Base-by-base conservation (phyloP, 2,888 invertebrate genomes). In the Oligia strigilis region DNA sequence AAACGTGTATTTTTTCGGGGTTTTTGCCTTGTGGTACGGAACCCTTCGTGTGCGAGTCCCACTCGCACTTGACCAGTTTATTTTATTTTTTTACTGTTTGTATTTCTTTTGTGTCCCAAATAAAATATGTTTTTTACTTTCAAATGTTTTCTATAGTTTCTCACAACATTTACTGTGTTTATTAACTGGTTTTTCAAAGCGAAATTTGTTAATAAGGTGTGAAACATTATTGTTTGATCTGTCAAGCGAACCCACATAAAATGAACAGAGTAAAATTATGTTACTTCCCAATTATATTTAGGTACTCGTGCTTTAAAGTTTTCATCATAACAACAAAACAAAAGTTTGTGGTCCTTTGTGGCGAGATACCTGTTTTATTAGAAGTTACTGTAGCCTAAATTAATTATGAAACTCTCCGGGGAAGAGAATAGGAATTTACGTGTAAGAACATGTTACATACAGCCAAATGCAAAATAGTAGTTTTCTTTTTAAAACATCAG, bases 271-370 rank as follows among this genome's bases (percentile, higher is more conserved):
- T 36, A 17, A 5, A 77, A 77, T 36, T 19, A 46, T 46, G 9
- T 65, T 19, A 55, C 66, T n/a, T 40, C 36, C 14, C 43, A 43
- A 70, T 78, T 60, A 64, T 9, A 29, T 2, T 40, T 65, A 29
- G 29, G 29, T 29, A 81, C 23, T 49, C 46, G 19, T 72, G 49
- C 36, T 49, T 58, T 4, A 81, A 62, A 83, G 77, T 83, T 76
- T 40, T 23, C 52, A 23, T 23, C 9, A 55, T 40, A 49, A 9
- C 29, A 83, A 52, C 14, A 5, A 4, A 46, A 60, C 40, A 19
- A 75, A 76, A 83, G 19, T 52, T 71, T 60, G 13, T 71, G 60
- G 83, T 77, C 83, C 83, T 81, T 71, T 71, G 77, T 66, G 36
- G 58, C 17, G 52, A 36, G 36, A 43, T 60, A 60, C n/a, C 46